A percentile compares a stretch with the other conserved stretches of the same genome.
phyloP scores from a whole-genome alignment of 2,888 invertebrate genomes.

The Capitulum mitella region DNA sequence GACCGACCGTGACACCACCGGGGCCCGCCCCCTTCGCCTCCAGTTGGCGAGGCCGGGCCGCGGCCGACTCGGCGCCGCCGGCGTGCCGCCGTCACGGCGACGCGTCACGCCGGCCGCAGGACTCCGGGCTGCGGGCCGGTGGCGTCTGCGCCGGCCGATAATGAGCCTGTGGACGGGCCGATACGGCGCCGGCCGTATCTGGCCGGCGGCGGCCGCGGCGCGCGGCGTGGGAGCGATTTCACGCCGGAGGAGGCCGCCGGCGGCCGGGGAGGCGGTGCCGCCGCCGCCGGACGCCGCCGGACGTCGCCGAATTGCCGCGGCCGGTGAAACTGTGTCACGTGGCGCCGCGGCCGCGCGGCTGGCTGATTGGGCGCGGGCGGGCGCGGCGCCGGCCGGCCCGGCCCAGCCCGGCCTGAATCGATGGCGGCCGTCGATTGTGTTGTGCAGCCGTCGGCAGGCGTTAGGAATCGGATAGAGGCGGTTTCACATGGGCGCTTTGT shows the following conservation, averaged over 20 bases:
- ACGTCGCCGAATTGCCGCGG: neutral
- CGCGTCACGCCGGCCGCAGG: too few relatives aligned
- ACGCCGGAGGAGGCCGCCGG: neutral
- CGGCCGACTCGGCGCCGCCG: neutral
- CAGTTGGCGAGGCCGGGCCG: too few relatives aligned
- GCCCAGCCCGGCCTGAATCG: neutral
- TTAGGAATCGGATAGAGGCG: too few relatives aligned
- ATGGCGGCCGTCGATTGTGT: neutral
- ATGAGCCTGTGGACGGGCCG: too few relatives aligned
- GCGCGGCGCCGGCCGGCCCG: neutral
- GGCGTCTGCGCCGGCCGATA: neutral
- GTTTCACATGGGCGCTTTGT: too few relatives aligned
- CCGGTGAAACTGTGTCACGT: neutral
- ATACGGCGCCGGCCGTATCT: too few relatives aligned
- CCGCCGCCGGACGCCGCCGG: too few relatives aligned
- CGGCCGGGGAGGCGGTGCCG: neutral
- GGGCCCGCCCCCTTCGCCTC: too few relatives aligned
- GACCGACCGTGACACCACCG: too few relatives aligned
- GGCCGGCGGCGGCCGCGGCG: neutral
- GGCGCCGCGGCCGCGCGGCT: neutral
- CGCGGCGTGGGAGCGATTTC: neutral
- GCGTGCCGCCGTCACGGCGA: neutral
- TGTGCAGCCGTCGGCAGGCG: neutral
- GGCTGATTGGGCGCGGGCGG: neutral
- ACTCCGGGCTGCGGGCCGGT: too few relatives aligned